Evolutionary conservation across 2,888 invertebrate genomes (phyloP).

Genomic region (Dolichomitus sp.): DNA sequence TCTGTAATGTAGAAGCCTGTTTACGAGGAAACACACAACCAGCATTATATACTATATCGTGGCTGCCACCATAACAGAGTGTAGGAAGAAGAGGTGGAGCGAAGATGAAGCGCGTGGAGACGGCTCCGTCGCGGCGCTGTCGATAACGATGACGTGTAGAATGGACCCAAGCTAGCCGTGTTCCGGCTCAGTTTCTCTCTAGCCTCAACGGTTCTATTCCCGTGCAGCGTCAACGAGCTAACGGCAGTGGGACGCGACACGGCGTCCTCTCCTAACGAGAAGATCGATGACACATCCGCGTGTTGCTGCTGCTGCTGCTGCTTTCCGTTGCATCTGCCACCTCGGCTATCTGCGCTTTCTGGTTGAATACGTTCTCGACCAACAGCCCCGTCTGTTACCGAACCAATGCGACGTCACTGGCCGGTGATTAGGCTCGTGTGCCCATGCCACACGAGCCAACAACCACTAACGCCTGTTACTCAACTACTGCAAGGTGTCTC

Average conservation of each 20-base stretch:
- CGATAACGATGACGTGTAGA: slow-evolving; percentile 45
- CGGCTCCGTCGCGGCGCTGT: slow-evolving; percentile 41
- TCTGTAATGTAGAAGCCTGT: slow-evolving; percentile 41
- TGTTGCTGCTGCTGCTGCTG: slow-evolving; percentile 60
- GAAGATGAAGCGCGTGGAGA: slow-evolving; percentile 53
- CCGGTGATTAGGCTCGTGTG: slow-evolving; percentile 69
- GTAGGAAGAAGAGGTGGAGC: neutral
- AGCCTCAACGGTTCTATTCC: slow-evolving; percentile 42
- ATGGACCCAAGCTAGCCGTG: slow-evolving; percentile 45
- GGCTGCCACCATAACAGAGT: neutral
- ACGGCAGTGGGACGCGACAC: slow-evolving; percentile 39
- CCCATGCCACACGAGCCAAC: slow-evolving; percentile 47
- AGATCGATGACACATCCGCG: slow-evolving; percentile 70
- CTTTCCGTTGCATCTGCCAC: slow-evolving; percentile 71
- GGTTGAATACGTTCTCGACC: slow-evolving; percentile 70
- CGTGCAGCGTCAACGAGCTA: slow-evolving; percentile 49
- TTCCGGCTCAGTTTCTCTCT: slow-evolving; percentile 45
- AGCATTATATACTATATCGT: neutral
- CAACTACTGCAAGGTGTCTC: slow-evolving; percentile 61
- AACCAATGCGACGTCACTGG: slow-evolving; percentile 76
- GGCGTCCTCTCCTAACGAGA: slow-evolving; percentile 64
- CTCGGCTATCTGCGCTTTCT: slow-evolving; percentile 70
- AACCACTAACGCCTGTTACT: slow-evolving; percentile 60
- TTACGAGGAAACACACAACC: slow-evolving; percentile 41
- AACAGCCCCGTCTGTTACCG: slow-evolving; percentile 74